A percentile compares a stretch with the other conserved stretches of the same genome.
phyloP scores from a whole-genome alignment of 2,113 vertebrate genomes.

The Phrynocephalus versicolor region DNA sequence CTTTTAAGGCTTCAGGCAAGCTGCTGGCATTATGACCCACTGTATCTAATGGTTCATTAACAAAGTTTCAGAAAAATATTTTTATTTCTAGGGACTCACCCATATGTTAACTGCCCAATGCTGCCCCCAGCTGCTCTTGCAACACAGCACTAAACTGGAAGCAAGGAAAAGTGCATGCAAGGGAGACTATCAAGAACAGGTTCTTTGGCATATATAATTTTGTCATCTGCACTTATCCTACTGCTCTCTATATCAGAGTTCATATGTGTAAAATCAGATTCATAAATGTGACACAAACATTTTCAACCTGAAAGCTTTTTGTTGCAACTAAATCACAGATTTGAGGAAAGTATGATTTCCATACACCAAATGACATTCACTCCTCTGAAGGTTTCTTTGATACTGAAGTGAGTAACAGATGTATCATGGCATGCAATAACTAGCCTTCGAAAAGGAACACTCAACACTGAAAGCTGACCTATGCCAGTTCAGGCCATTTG shows the following conservation, averaged over 20 bases:
- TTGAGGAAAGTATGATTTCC: too few relatives aligned
- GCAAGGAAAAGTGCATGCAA: not conserved
- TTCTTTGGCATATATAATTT: not conserved
- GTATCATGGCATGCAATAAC: not conserved
- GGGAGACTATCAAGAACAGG: not conserved
- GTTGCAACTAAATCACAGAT: not conserved
- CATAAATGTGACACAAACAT: not conserved
- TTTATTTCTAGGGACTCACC: not conserved
- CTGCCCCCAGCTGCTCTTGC: not conserved
- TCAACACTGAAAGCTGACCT: not conserved
- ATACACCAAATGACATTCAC: too few relatives aligned
- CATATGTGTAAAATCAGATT: not conserved
- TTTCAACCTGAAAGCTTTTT: not conserved
- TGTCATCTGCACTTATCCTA: not conserved
- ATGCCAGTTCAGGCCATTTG: too few relatives aligned
- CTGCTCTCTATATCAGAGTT: not conserved
- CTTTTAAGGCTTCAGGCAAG: not conserved
- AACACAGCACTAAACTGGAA: not conserved
- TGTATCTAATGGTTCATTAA: not conserved
- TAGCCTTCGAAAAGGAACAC: not conserved
- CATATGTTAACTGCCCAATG: not conserved
- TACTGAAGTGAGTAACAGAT: not conserved
- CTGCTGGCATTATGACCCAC: conserved; percentile 2
- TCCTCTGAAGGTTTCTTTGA: not conserved
- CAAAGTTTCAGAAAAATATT: not conserved